phyloP scores from a whole-genome alignment of 2,113 vertebrate genomes.

The Petrocephalus zakoni region DNA sequence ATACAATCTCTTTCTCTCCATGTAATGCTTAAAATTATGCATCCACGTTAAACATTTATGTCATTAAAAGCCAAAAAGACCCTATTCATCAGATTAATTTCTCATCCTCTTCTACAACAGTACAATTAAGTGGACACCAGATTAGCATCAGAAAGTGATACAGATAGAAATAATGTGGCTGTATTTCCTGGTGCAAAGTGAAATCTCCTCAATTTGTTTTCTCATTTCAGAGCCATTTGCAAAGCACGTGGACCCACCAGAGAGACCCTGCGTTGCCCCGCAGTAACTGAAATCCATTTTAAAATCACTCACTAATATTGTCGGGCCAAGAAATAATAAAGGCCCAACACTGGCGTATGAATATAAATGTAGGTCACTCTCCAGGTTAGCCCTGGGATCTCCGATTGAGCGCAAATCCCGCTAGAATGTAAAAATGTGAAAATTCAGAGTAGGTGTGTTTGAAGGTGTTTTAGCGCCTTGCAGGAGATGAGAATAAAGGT shows the following conservation, averaged over 20 bases:
- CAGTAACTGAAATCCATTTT: slow-evolving; percentile 59
- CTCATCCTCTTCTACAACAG: slow-evolving; percentile 63
- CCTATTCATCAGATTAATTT: slow-evolving; percentile 5
- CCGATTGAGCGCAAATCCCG: slow-evolving; percentile 38
- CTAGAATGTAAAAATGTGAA: slow-evolving; percentile 26
- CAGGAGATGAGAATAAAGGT: slow-evolving; percentile 52
- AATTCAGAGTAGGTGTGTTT: slow-evolving; percentile 29
- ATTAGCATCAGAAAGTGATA: slow-evolving; percentile 89
- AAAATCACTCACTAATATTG: slow-evolving; percentile 60
- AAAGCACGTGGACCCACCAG: slow-evolving; percentile 76
- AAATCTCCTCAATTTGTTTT: slow-evolving; percentile 87
- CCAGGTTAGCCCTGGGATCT: slow-evolving; percentile 54
- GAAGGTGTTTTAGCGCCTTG: slow-evolving; percentile 50
- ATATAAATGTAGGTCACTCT: slow-evolving; percentile 66
- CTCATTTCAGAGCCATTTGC: slow-evolving; percentile 59
- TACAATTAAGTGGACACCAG: slow-evolving; percentile 70
- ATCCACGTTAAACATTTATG: slow-evolving; percentile 6
- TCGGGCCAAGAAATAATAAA: slow-evolving; percentile 57
- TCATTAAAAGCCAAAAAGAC: not conserved
- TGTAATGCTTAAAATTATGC: not conserved
- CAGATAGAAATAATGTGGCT: slow-evolving; percentile 85
- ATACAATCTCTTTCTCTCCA: not conserved
- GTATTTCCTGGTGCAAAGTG: slow-evolving; percentile 80
- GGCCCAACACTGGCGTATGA: slow-evolving; percentile 55
- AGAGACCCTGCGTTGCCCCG: slow-evolving; percentile 71